These are phyloP conservation scores for Battus philenor DNA, from an alignment of 1,140 invertebrate species.

Conservation along the genomic window DNA sequence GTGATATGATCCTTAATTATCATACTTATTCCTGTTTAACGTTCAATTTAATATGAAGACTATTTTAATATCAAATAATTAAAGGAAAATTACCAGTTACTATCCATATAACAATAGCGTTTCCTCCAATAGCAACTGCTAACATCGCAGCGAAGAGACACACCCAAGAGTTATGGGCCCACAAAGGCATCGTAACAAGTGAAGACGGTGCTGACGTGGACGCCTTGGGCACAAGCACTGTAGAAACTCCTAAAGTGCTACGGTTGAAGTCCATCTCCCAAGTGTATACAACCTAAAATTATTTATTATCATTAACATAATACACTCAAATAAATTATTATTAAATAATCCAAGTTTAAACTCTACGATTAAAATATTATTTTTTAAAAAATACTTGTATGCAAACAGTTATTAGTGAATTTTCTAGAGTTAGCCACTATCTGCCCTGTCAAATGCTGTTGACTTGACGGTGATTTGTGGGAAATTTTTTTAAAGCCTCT, in stretches of 20 bases:
- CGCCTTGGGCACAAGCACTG: constrained; percentile 46
- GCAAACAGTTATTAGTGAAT: too few relatives aligned
- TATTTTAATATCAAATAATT: neutral
- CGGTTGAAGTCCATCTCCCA: constrained; percentile 73
- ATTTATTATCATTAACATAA: too few relatives aligned
- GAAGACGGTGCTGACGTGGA: constrained; percentile 29
- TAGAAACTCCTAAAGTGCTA: constrained; percentile 54
- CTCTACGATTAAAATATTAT: too few relatives aligned
- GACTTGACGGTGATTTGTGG: too few relatives aligned
- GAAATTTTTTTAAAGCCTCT: too few relatives aligned
- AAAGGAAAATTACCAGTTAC: constrained; percentile 76
- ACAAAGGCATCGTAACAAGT: constrained; percentile 68
- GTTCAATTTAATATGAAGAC: neutral
- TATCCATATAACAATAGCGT: constrained; percentile 93
- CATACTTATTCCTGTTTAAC: neutral
- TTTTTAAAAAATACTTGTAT: too few relatives aligned
- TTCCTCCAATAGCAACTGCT: constrained; percentile 86
- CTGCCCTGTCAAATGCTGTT: too few relatives aligned
- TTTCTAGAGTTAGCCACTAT: too few relatives aligned
- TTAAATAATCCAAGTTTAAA: too few relatives aligned
- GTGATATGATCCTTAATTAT: neutral
- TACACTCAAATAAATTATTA: too few relatives aligned
- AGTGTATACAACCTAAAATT: constrained; percentile 57
- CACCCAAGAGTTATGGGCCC: constrained; percentile 83
- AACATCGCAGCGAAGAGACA: constrained; percentile 85